Conservation (phyloP, 2,888 invertebrate genomes). For the Eilema depressum region DNA sequence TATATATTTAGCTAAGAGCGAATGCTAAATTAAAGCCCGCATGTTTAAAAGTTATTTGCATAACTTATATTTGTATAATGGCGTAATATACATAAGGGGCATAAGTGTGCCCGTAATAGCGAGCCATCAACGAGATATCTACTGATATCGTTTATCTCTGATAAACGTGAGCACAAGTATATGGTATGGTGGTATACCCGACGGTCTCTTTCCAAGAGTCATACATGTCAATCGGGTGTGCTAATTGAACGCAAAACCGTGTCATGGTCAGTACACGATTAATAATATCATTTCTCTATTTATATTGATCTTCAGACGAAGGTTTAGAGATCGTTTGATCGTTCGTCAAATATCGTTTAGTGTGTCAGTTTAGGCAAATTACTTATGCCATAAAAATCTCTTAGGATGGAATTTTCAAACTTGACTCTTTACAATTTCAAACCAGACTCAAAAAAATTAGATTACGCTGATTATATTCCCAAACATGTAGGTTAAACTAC, state of each 20-base stretch:
- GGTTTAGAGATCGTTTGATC: background rate
- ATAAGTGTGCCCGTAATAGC: no score
- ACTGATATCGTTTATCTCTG: conserved; percentile 1
- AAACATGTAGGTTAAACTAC: background rate
- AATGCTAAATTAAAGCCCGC: no score
- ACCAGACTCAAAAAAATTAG: background rate
- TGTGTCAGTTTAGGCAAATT: background rate
- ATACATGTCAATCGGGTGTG: background rate
- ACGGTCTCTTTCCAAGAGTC: background rate
- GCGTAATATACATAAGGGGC: background rate
- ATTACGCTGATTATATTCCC: no score
- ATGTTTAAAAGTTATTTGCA: background rate
- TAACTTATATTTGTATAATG: background rate
- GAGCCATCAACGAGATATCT: background rate
- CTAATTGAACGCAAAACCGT: background rate
- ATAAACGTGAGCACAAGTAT: background rate
- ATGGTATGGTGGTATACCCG: background rate
- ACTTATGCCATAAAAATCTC: background rate
- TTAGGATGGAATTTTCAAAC: background rate
- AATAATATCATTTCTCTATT: background rate
- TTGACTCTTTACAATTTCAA: background rate
- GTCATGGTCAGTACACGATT: background rate
- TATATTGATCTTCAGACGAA: background rate
- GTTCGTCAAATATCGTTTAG: background rate
- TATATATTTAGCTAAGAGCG: no score